These are phyloP conservation scores for Xylocopa sonorina DNA, from an alignment of 1,140 invertebrate genomes.

Conservation along the genomic window DNA sequence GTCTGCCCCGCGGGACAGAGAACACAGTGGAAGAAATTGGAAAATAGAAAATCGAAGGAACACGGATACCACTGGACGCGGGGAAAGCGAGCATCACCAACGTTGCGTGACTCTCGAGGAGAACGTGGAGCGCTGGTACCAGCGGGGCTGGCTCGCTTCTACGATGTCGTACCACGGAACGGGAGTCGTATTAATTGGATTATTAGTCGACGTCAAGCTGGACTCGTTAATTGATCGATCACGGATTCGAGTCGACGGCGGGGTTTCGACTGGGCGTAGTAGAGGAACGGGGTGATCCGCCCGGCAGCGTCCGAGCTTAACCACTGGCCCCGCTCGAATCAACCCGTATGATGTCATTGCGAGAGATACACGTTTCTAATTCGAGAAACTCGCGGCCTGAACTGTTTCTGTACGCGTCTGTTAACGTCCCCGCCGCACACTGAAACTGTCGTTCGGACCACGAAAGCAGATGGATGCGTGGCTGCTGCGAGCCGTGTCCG, in stretches of 20 bases:
- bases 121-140: not conserved
- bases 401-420: not conserved
- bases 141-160: too few relatives aligned
- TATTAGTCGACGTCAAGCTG: constrained; percentile 16
- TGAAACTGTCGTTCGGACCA: constrained; percentile 26
- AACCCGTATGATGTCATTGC: constrained; percentile 34
- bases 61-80: not conserved
- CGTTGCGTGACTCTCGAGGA: not conserved
- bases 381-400: constrained; percentile 38
- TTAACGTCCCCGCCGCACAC: constrained; percentile 22
- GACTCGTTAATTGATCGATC: constrained; percentile 37
- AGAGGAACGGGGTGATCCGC: not conserved
- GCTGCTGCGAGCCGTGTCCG: not conserved
- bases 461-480: constrained; percentile 1
- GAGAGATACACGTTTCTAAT: constrained; percentile 45
- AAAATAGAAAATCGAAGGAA: not conserved
- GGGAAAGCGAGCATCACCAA: not conserved
- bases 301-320: not conserved
- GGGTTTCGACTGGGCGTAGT: not conserved
- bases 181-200: constrained; percentile 30
- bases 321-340: constrained; percentile 22
- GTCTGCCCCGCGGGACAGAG: not conserved
- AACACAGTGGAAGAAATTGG: not conserved
- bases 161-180: not conserved
- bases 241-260: not conserved